These are phyloP conservation scores for Stichopus chloronotus DNA, from an alignment of 35 echinoderm and acorn worm genomes.

Conservation along the genomic window DNA sequence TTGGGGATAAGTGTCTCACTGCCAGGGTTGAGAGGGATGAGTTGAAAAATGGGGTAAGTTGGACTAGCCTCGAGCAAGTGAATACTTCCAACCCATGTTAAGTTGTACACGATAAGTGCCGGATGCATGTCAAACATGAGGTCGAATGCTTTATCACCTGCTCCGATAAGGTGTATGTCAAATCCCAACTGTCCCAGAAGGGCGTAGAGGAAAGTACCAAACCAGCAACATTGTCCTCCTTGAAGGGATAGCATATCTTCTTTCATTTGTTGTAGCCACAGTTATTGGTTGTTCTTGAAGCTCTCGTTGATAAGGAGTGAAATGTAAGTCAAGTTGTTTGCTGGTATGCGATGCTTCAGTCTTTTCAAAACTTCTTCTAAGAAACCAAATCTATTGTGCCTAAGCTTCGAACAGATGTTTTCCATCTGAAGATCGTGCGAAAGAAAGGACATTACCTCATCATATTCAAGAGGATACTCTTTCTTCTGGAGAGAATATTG, in stretches of 20 bases:
- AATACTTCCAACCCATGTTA: neutral
- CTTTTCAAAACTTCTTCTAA: neutral
- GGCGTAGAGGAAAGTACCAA: neutral
- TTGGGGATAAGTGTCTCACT: neutral
- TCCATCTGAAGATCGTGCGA: neutral
- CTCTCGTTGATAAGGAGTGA: neutral
- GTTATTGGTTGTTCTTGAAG: neutral
- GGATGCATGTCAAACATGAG: neutral
- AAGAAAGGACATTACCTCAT: neutral
- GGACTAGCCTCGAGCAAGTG: neutral
- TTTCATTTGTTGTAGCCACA: neutral
- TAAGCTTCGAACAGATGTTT: neutral
- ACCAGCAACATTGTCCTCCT: slow-evolving; percentile 13
- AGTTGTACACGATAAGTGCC: neutral
- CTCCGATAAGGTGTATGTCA: neutral
- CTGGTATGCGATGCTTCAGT: neutral
- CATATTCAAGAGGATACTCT: neutral
- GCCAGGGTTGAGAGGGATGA: neutral
- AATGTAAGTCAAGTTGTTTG: neutral
- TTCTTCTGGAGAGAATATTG: neutral
- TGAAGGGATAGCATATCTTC: slow-evolving; percentile 11
- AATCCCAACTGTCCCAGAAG: neutral
- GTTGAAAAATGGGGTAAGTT: neutral
- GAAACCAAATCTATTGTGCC: neutral
- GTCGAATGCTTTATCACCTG: neutral